Evolutionary conservation across 2,113 vertebrate species (phyloP), one percentile per base, ranked within the genome.

Genomic region (Ranitomeya imitator): DNA sequence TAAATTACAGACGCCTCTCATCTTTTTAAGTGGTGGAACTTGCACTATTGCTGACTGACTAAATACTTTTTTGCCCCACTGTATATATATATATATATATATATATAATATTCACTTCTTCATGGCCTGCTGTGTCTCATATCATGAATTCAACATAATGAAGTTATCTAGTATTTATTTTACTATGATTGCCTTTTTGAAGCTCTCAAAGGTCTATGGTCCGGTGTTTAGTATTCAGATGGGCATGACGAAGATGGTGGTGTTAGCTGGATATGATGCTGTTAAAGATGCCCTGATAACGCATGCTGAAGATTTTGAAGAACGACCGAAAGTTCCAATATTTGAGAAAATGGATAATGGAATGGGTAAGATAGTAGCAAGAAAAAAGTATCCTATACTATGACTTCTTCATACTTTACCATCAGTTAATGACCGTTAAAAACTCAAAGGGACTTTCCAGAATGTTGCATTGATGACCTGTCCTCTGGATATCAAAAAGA

Each of bases 281-380:
- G 91, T 95, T 54, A 95, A 94, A 74, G 94, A 94, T 87, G 94
- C 94, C 84, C 92, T 95, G 0, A 51, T 95, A 61, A 92, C 91
- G 76, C 69, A 93, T 7, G 92, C 91, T 67, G 92, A 94, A 65
- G 91, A 92, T 0, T 95, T 95, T 93, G 74, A 90, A 61, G 93
- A 91, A 84, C 81, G 93, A 86, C 86, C 93, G 26, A 88, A 86
- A 77, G 74, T 94, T 26, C 92, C 93, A 26, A 0, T 94, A 52
- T 92, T 93, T 89, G 86, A 95, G 82, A 92, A 92, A 19, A 71
- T 0, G 92, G 65, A 77, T 83, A 16, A 76, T 26, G n/a, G 93
- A 91, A 88, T 90, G 91, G 6, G 93, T 93, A 67, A 67, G 7
- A 11, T 67, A 23, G 37, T 45, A 45, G 4, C 37, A 45, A 45